phyloP scores from a whole-genome alignment of 2,797 vertebrate species.

The Staurois parvus region DNA sequence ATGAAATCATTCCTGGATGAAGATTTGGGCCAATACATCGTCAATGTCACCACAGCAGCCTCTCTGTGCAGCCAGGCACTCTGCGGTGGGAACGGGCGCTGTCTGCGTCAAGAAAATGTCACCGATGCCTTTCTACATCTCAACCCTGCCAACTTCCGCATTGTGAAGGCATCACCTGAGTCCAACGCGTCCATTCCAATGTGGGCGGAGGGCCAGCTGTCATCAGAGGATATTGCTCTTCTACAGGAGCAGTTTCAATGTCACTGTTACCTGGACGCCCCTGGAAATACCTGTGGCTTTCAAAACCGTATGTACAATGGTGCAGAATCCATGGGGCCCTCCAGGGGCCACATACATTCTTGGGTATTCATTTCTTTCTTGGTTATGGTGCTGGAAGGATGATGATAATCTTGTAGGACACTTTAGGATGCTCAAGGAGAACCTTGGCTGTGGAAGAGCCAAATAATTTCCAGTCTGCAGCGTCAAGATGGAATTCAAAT shows the following conservation, averaged over 20 bases:
- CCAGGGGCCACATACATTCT: slow-evolving; percentile 67
- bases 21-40: slow-evolving; percentile 84
- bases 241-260: slow-evolving; percentile 84
- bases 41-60: slow-evolving; percentile 91
- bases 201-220: slow-evolving; percentile 74
- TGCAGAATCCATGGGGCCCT: slow-evolving; percentile 61
- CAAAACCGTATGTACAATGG: slow-evolving; percentile 18
- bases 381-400: background rate
- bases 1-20: slow-evolving; percentile 84
- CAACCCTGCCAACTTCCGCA: slow-evolving; percentile 79
- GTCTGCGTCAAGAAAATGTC: slow-evolving; percentile 80
- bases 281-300: slow-evolving; percentile 78
- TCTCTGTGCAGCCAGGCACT: slow-evolving; percentile 86
- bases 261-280: slow-evolving; percentile 89
- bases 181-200: slow-evolving; percentile 66
- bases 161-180: slow-evolving; percentile 64
- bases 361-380: slow-evolving; percentile 64
- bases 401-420: background rate
- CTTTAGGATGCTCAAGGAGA: background rate
- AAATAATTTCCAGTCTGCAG: too few species aligned
- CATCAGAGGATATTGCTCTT: slow-evolving; percentile 68
- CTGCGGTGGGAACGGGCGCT: slow-evolving; percentile 87
- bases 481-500: too few species aligned
- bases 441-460: too few species aligned
- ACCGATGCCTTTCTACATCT: slow-evolving; percentile 88